Evolutionary conservation across 2,888 invertebrate genomes (phyloP).

Genomic region (Oscheius sp.): DNA sequence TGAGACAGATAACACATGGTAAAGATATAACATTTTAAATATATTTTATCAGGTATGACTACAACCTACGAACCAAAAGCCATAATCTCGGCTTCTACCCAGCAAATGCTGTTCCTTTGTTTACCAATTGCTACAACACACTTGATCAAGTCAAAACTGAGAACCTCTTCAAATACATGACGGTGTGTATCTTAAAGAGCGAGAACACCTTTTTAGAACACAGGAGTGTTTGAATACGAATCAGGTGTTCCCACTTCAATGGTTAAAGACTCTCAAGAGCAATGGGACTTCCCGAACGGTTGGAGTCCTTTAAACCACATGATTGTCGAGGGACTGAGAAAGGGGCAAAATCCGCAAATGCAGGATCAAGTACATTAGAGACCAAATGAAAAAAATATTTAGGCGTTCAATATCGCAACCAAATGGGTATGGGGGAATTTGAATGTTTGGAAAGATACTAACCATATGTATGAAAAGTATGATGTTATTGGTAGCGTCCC

Average conservation of each 20-base stretch:
- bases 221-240: constrained; percentile 54
- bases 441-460: constrained; percentile 53
- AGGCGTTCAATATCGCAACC: constrained; percentile 56
- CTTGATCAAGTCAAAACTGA: constrained; percentile 54
- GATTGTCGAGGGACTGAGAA: constrained; percentile 80
- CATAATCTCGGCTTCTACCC: constrained; percentile 61
- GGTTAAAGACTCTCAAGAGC: constrained; percentile 77
- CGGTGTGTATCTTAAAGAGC: constrained; percentile 39
- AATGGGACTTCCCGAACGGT: constrained; percentile 68
- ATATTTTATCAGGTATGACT: constrained; percentile 49
- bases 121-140: constrained; percentile 74
- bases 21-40: background rate
- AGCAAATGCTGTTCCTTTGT: constrained; percentile 78
- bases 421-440: constrained; percentile 63
- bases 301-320: constrained; percentile 76
- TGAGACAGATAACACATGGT: constrained; percentile 56
- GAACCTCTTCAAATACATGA: constrained; percentile 50
- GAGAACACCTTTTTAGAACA: constrained; percentile 40
- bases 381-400: constrained; percentile 5
- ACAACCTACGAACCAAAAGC: constrained; percentile 46
- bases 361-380: constrained; percentile 48
- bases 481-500: constrained; percentile 61
- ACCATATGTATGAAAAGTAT: constrained; percentile 65
- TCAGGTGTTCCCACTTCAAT: constrained; percentile 59
- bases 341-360: constrained; percentile 57